These are phyloP conservation scores for Philhelius pedissequus DNA, from an alignment of 2,888 invertebrate genomes.

Conservation along the genomic window DNA sequence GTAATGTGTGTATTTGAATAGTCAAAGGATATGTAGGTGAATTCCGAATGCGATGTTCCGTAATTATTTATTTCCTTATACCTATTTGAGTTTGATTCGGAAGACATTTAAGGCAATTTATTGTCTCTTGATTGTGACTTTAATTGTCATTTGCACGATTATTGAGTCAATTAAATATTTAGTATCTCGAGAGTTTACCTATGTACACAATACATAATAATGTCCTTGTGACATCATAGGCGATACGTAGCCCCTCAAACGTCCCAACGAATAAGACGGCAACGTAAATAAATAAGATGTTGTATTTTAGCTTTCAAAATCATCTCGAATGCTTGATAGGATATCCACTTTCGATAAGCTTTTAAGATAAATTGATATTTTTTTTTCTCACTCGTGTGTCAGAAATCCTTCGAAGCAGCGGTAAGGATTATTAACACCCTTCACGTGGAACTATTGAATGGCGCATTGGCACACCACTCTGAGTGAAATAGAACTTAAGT, in stretches of 20 bases:
- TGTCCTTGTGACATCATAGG: background rate
- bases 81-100: constrained; percentile 37
- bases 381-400: background rate
- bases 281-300: constrained; percentile 7
- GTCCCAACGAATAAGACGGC: background rate
- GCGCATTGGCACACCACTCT: background rate
- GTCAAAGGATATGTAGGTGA: constrained; percentile 21
- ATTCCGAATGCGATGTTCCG: background rate
- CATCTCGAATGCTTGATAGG: background rate
- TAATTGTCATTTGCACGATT: constrained; percentile 28
- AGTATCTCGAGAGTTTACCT: constrained; percentile 3
- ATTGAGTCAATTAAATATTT: constrained; percentile 22
- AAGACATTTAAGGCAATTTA: constrained; percentile 34
- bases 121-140: constrained; percentile 23
- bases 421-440: constrained; percentile 14
- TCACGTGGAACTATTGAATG: background rate
- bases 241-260: background rate
- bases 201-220: background rate
- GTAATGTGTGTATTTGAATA: background rate
- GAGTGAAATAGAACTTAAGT: constrained; percentile 5
- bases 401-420: constrained; percentile 7
- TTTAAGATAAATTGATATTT: constrained; percentile 14
- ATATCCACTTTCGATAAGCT: constrained; percentile 12
- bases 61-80: constrained; percentile 47
- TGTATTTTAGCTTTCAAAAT: constrained; percentile 10